Evolutionary conservation across 2,797 vertebrate species (phyloP), one percentile per base, ranked within the genome.

Genomic region (Macroramphosus scolopax): DNA sequence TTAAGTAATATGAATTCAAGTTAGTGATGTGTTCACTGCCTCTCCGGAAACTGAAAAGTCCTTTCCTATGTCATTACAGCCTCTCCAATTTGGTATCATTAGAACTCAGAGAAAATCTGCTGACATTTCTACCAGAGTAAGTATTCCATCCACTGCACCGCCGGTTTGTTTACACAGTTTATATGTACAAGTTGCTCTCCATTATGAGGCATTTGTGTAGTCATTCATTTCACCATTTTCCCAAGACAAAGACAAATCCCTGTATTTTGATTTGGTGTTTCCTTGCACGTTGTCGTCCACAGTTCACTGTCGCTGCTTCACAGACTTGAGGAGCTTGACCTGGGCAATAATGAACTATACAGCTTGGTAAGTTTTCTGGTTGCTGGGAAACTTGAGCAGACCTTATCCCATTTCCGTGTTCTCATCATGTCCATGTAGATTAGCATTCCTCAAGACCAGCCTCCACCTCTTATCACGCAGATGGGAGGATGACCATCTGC

Each of bases 51-150:
- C 17, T 3, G n/a, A 45, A 22, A 52, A 51, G 55, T 56, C 17
- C 34, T 41, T 48, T 64, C 32, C 18, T 13, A 48, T 51, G 12
- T 80, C 51, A 55, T 91, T 90, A 46, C 66, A 98, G 96, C 84
- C 92, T 99, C 72, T 90, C 86, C 83, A 94, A 98, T 89, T 91
- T 99, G 91, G 87, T 90, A 64, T 96, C 97, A 63, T 90, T 99
- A 89, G 97, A 98, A 86, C 89, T 99, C 61, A 84, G 97, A 91
- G 97, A 99, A 86, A 99, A 99, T 81, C 66, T 95, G 70, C 88
- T 99, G 84, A 96, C 93, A 1, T 94, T 93, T 82, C 92, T 99
- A 81, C 97, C 96, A 61, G 95, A 97, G 97, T 99, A 88, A 95
- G 96, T 96, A 65, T 36, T 62, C 17, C 11, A 2, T 9, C n/a